phyloP scores from a whole-genome alignment of 2,797 vertebrate genomes.

The Crocidura indochinensis region DNA sequence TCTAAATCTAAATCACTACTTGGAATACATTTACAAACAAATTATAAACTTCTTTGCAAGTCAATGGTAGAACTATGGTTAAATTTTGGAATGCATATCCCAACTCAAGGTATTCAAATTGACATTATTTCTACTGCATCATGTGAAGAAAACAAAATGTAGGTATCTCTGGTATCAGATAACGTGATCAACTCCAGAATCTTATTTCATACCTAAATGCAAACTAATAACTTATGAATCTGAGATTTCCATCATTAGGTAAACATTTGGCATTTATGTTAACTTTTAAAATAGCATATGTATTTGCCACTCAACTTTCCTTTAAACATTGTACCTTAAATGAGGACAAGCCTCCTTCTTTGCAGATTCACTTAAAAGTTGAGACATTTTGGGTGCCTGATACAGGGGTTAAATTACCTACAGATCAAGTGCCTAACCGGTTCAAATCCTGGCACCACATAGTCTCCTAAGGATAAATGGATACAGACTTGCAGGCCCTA shows the following conservation, averaged over 20 bases:
- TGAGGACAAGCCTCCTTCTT: neutral
- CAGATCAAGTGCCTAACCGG: too few species aligned
- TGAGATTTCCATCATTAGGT: neutral
- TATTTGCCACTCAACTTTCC: neutral
- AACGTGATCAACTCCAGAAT: neutral
- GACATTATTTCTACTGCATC: conserved; percentile 32
- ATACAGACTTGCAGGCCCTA: too few species aligned
- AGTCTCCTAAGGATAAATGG: too few species aligned
- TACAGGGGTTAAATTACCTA: too few species aligned
- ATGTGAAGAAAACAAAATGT: neutral
- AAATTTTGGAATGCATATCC: neutral
- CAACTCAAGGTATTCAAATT: neutral
- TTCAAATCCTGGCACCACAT: too few species aligned
- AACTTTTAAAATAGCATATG: neutral
- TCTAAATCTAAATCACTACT: neutral
- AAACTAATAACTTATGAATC: neutral
- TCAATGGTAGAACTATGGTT: neutral
- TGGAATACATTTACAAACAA: conserved; percentile 34
- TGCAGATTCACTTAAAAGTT: conserved; percentile 21
- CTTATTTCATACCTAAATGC: neutral
- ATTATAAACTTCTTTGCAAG: conserved; percentile 43
- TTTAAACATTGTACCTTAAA: neutral
- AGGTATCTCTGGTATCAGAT: conserved; percentile 26
- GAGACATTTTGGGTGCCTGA: neutral
- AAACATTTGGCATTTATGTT: neutral